Base-by-base conservation (phyloP, 2,888 invertebrate species). In the Tortricodes alternella region DNA sequence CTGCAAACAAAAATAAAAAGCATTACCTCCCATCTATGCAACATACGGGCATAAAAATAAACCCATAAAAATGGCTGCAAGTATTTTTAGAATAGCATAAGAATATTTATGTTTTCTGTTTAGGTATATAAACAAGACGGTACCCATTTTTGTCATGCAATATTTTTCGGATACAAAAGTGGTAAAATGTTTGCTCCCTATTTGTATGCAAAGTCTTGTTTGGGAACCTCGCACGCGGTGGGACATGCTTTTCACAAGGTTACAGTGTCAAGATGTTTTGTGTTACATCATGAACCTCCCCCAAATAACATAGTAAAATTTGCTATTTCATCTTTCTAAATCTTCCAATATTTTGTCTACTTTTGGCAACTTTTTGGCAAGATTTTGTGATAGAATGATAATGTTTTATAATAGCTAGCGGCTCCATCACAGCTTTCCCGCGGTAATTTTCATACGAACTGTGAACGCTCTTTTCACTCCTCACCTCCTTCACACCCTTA, bases 41-140 rank as follows among this genome's bases (percentile, higher is more conserved):
- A 38, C 11, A 8, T n/a, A 18, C 37, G 27, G n/a, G 32, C 53
- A 46, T 46, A 39, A 46, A 46, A 46, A 29, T 18, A 16, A 15
- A 46, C 13, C 29, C 29, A 46, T 39, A 39, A 46, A 44, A 39
- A 39, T 39, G 13, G 27, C 32, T 21, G 18, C 29, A 23, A 23
- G 48, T 34, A 48, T 39, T 55, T 34, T 41, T 39, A 55, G 39
- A 48, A 18, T 24, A 8, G 48, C 16, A 55, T 48, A 55, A 18
- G 39, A 48, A 35, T 55, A 53, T 55, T 55, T 55, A 41, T 24
- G 34, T 32, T n/a, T 21, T 39, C 39, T 21, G 43, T 52, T 52
- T 52, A 51, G 51, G 51, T 23, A 27, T 21, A 32, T 43, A 51
- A 43, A 51, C 41, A 24, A 51, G 41, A 51, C 21, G n/a, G 16